Evolutionary conservation across 2,113 vertebrate species (phyloP).

Genomic region (Dasypus novemcinctus): DNA sequence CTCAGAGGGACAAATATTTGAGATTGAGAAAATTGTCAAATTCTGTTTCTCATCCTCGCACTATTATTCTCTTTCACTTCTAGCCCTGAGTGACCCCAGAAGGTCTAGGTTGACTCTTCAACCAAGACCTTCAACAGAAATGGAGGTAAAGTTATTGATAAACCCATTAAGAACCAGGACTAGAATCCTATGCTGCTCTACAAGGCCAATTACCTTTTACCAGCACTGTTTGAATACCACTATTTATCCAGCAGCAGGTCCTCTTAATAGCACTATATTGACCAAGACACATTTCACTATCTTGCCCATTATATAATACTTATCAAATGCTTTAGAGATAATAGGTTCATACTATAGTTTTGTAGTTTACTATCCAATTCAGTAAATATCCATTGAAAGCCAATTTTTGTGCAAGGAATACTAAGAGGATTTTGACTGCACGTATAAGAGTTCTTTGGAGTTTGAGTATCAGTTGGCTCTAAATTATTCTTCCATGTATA

Average conservation of each 20-base stretch:
- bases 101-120: background rate
- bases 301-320: background rate
- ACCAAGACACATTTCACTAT: background rate
- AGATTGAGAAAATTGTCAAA: background rate
- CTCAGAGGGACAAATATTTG: background rate
- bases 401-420: background rate
- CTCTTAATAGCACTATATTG: background rate
- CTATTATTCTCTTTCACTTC: background rate
- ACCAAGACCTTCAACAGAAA: background rate
- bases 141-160: background rate
- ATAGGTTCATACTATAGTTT: background rate
- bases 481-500: background rate
- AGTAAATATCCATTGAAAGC: background rate
- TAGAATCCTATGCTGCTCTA: background rate
- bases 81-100: background rate
- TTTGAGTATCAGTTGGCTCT: background rate
- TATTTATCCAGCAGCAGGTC: background rate
- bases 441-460: background rate
- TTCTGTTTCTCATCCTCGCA: background rate
- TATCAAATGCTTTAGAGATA: background rate
- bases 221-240: background rate
- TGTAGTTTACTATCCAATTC: background rate
- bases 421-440: background rate
- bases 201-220: background rate
- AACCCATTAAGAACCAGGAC: background rate